Evolutionary conservation across 2,113 vertebrate genomes (phyloP), one percentile per base, ranked within the genome.

Genomic region (Oxygymnocypris stewartii): DNA sequence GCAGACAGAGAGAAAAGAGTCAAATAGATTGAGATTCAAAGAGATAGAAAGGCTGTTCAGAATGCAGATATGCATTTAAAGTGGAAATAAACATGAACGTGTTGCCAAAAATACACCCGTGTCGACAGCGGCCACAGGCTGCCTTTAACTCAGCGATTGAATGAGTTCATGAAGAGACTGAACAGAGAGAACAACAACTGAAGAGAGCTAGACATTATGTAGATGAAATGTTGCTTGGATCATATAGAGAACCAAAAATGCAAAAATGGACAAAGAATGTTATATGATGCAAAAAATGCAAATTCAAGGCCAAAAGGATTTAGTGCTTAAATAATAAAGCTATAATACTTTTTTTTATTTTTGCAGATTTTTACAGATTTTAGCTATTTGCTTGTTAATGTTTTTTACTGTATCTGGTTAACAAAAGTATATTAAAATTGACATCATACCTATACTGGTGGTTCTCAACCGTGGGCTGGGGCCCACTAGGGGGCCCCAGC

Each of bases 21-120:
- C 6, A 35, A 35, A 82, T 1, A 69, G 63, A 82, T 3, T 11
- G 61, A 82, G 61, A 82, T 31, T 13, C 25, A 69, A 51, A 69
- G 80, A 51, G 16, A 82, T 12, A 5, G 18, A 81, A 1, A 59
- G 57, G 35, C 31, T 59, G 78, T 79, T 61, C 57, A 40, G 31
- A 76, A 25, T 25, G 12, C 73, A 76, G 59, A 65, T 44, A 65
- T 28, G 57, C 37, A 81, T 63, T 42, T 37, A 81, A 40, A 59
- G 31, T 7, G 12, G 59, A 40, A 40, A 28, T 63, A 65, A 65
- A 81, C 79, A 81, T 65, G 13, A 65, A 44, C 4, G 2, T 63
- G 35, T 65, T 81, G 57, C 57, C 59, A 81, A 81, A 81, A 65
- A 81, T 81, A 65, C 37, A 65, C 23, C 11, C 4, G n/a, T 13